phyloP scores from a whole-genome alignment of 2,113 vertebrate genomes.

The Corythornis vintsioides region DNA sequence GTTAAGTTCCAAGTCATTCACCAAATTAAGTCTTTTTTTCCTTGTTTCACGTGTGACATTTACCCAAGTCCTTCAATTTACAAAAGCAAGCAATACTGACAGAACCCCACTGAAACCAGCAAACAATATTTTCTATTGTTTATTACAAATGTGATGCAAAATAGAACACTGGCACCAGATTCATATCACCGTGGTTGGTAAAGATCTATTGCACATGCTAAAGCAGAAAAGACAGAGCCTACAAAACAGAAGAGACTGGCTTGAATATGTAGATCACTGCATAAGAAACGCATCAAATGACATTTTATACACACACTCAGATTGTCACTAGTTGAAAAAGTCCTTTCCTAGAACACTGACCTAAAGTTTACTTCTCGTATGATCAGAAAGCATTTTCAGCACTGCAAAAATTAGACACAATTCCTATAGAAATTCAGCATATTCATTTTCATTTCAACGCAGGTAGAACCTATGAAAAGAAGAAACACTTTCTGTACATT shows the following conservation, averaged over 20 bases:
- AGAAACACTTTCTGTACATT: slow-evolving; percentile 73
- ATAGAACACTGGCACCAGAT: slow-evolving; percentile 83
- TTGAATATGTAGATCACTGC: slow-evolving; percentile 74
- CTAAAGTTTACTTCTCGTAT: slow-evolving; percentile 73
- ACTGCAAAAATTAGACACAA: slow-evolving; percentile 74
- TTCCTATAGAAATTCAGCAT: slow-evolving; percentile 77
- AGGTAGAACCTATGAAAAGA: slow-evolving; percentile 66
- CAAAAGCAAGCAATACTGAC: slow-evolving; percentile 73
- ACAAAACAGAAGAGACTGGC: slow-evolving; percentile 74
- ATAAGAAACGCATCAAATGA: slow-evolving; percentile 74
- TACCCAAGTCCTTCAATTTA: slow-evolving; percentile 64
- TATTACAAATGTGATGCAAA: slow-evolving; percentile 80
- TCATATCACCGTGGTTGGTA: slow-evolving; percentile 74
- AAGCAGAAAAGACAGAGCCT: slow-evolving; percentile 80
- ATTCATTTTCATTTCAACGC: slow-evolving; percentile 76
- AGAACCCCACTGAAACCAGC: slow-evolving; percentile 75
- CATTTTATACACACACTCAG: slow-evolving; percentile 77
- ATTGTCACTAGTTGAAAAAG: slow-evolving; percentile 86
- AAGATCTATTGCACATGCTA: slow-evolving; percentile 86
- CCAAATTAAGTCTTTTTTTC: slow-evolving; percentile 43
- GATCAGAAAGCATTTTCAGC: slow-evolving; percentile 78
- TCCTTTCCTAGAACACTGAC: slow-evolving; percentile 82
- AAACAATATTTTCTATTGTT: slow-evolving; percentile 73
- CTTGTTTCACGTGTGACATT: slow-evolving; percentile 57
- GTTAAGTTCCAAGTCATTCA: slow-evolving; percentile 61